phyloP scores from a whole-genome alignment of 2,797 vertebrate genomes.

The Myioborus melanocephalus region DNA sequence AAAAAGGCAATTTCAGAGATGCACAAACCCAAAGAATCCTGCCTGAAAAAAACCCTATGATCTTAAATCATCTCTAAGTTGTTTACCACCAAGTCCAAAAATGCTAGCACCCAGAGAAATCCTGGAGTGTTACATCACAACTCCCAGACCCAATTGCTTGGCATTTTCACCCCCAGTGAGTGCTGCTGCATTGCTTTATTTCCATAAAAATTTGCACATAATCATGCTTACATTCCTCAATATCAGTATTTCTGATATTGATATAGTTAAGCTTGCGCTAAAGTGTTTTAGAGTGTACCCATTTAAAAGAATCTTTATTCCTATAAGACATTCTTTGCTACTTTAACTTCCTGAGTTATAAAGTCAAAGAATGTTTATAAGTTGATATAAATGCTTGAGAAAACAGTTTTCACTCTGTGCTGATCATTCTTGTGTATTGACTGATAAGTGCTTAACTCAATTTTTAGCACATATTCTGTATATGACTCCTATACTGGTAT shows the following conservation, averaged over 20 bases:
- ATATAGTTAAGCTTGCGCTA: neutral
- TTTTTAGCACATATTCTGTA: neutral
- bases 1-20: neutral
- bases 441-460: neutral
- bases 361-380: neutral
- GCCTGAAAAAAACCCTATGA: accelerated
- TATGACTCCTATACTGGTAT: neutral
- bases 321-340: neutral
- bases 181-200: neutral
- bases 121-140: neutral
- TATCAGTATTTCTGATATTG: neutral
- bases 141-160: neutral
- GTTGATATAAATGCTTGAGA: neutral
- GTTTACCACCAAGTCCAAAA: neutral
- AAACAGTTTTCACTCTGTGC: neutral
- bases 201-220: neutral
- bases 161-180: neutral
- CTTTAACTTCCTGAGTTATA: neutral
- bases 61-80: neutral
- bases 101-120: neutral
- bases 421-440: neutral
- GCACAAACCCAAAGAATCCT: neutral
- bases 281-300: neutral
- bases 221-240: neutral
- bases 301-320: neutral